Conservation (phyloP, 2,797 vertebrate species). For the Hyperoplus immaculatus region DNA sequence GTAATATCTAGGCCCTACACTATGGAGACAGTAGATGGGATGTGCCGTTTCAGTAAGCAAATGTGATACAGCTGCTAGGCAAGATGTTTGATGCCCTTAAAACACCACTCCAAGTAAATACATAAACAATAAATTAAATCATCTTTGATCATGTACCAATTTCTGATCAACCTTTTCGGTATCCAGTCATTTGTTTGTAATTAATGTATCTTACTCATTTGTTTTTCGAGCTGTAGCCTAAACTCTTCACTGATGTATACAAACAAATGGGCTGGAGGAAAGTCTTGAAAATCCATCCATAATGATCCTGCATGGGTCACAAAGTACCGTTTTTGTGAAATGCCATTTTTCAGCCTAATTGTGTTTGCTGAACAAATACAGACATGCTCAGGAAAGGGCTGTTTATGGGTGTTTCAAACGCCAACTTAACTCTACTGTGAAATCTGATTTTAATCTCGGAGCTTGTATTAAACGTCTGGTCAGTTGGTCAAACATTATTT, state of each 20-base stretch:
- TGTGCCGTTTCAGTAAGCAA: neutral
- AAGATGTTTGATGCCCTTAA: neutral
- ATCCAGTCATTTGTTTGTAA: neutral
- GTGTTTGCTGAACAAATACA: slow-evolving; percentile 54
- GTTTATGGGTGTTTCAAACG: slow-evolving; percentile 47
- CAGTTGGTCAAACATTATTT: slow-evolving; percentile 55
- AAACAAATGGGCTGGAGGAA: neutral
- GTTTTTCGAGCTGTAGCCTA: neutral
- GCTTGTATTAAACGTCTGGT: slow-evolving; percentile 41
- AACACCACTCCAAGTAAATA: neutral
- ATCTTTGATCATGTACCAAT: neutral
- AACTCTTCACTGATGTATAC: neutral
- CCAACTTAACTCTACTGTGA: slow-evolving; percentile 29
- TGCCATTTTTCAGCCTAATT: slow-evolving; percentile 17
- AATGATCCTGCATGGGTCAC: neutral
- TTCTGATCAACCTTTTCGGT: neutral
- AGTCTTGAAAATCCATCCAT: neutral
- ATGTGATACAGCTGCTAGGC: neutral
- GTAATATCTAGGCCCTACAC: too few species aligned
- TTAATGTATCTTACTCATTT: neutral
- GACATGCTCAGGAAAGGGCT: slow-evolving; percentile 36
- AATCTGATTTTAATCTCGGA: slow-evolving; percentile 52
- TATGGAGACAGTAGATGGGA: too few species aligned
- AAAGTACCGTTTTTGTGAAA: slow-evolving; percentile 16
- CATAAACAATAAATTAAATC: neutral